Evolutionary conservation across 2,888 invertebrate species (phyloP).

Genomic region (Caenorhabditis virilis): DNA sequence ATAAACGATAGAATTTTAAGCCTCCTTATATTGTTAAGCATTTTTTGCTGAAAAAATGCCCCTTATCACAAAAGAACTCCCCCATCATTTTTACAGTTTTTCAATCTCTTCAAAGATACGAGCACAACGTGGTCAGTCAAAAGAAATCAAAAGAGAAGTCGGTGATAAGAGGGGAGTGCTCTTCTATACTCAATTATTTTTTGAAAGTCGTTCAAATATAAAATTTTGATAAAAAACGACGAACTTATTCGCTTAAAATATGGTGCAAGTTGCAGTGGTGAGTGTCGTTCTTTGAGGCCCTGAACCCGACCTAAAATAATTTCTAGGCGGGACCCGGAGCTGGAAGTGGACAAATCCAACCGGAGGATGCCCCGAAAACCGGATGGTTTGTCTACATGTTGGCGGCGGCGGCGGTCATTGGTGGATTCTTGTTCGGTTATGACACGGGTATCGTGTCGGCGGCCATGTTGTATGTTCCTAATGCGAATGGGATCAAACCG

Average conservation of each 20-base stretch:
- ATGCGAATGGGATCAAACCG: slow-evolving; percentile 47
- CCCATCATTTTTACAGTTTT: too few species aligned
- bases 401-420: slow-evolving; percentile 53
- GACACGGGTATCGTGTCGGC: slow-evolving; percentile 74
- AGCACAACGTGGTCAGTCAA: too few species aligned
- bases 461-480: slow-evolving; percentile 57
- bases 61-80: too few species aligned
- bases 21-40: too few species aligned
- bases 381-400: slow-evolving; percentile 54
- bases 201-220: too few species aligned
- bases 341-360: slow-evolving; percentile 36
- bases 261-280: slow-evolving; percentile 39
- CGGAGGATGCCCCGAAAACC: slow-evolving; percentile 29
- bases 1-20: too few species aligned
- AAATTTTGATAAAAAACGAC: too few species aligned
- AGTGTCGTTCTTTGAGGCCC: slow-evolving; percentile 1
- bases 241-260: too few species aligned
- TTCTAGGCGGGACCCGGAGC: slow-evolving; percentile 20
- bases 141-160: too few species aligned
- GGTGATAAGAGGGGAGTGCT: background rate
- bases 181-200: too few species aligned
- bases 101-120: too few species aligned
- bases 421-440: slow-evolving; percentile 71
- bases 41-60: too few species aligned
- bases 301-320: background rate